Percentiles rank a stretch among this genome's conserved stretches.
Conservation (phyloP, 2,888 invertebrate species). For the Oxytorus armatus region DNA sequence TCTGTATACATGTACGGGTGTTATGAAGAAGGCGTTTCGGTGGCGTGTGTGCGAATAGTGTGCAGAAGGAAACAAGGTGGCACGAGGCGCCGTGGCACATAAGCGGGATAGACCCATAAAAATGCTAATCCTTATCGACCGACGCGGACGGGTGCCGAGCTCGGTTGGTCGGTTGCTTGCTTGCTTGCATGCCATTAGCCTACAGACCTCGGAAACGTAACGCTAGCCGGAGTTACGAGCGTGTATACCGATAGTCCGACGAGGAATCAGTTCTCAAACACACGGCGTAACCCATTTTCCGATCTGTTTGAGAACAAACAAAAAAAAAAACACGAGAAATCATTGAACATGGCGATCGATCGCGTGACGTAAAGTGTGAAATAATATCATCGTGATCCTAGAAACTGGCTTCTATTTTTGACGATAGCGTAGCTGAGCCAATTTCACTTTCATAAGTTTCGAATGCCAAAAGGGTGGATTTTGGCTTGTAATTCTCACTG, state of each 20-base stretch:
- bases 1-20: slow-evolving; percentile 28
- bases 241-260: slow-evolving; percentile 52
- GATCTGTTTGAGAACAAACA: slow-evolving; percentile 6
- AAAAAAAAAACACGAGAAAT: background rate
- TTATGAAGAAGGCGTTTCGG: slow-evolving; percentile 68
- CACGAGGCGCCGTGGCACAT: slow-evolving; percentile 80
- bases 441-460: background rate
- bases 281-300: slow-evolving; percentile 18
- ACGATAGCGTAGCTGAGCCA: background rate
- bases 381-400: background rate
- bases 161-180: slow-evolving; percentile 65
- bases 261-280: slow-evolving; percentile 37
- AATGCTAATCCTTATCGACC: slow-evolving; percentile 84
- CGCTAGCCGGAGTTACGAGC: slow-evolving; percentile 65
- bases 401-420: background rate
- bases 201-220: slow-evolving; percentile 82
- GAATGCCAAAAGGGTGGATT: background rate
- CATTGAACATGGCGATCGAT: background rate
- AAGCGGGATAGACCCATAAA: slow-evolving; percentile 84
- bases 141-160: slow-evolving; percentile 74
- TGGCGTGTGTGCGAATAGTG: slow-evolving; percentile 77
- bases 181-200: slow-evolving; percentile 84
- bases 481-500: slow-evolving; percentile 8
- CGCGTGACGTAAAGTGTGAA: background rate
- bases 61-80: slow-evolving; percentile 80